Evolutionary conservation across 2,113 vertebrate species (phyloP).

Genomic region (Chelonoidis abingdonii): DNA sequence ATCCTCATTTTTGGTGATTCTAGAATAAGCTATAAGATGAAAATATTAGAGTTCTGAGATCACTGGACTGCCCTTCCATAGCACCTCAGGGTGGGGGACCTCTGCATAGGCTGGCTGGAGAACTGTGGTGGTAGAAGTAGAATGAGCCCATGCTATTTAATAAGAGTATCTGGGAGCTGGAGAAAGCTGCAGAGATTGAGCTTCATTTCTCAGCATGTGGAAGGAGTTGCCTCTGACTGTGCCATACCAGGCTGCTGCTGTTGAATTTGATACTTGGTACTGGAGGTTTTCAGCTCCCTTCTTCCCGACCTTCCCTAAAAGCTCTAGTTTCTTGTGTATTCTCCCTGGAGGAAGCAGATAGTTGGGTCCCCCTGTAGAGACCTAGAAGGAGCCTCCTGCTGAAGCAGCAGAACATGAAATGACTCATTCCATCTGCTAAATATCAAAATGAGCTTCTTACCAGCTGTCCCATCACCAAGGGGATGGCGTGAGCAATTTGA

Average conservation of each 20-base stretch:
- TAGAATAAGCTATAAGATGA: neutral
- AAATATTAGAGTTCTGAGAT: neutral
- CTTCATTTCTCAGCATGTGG: neutral
- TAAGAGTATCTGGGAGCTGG: neutral
- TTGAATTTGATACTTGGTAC: neutral
- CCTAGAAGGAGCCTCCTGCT: neutral
- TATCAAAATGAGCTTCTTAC: neutral
- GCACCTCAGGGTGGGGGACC: neutral
- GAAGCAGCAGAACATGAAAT: neutral
- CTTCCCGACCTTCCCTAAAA: neutral
- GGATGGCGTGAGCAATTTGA: neutral
- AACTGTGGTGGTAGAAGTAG: neutral
- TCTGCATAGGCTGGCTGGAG: neutral
- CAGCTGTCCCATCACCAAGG: rapidly evolving
- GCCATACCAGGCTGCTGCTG: neutral
- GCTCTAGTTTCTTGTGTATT: neutral
- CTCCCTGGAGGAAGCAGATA: neutral
- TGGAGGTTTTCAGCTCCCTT: neutral
- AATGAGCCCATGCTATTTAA: neutral
- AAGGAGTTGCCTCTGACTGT: neutral
- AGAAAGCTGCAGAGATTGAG: neutral
- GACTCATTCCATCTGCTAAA: neutral
- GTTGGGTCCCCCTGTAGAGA: too few species aligned
- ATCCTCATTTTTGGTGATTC: neutral
- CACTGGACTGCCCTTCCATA: neutral